phyloP scores from a whole-genome alignment of 2,888 invertebrate genomes.

The Tiphia femorata region DNA sequence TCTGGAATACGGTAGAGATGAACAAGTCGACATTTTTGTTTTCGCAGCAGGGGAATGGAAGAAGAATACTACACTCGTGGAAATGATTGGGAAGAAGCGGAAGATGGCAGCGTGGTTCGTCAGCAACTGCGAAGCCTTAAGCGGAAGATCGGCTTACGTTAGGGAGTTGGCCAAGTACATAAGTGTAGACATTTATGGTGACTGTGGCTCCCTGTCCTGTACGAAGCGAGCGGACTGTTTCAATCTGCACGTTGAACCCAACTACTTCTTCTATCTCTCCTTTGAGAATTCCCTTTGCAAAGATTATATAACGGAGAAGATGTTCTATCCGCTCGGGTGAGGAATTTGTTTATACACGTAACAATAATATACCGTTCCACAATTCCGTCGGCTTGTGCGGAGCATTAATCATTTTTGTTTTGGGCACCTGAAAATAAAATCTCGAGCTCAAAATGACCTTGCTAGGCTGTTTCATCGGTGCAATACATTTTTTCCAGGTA shows the following conservation, averaged over 20 bases:
- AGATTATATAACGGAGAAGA: slow-evolving; percentile 79
- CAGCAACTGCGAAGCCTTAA: slow-evolving; percentile 71
- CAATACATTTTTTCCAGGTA: slow-evolving; percentile 43
- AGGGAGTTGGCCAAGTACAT: slow-evolving; percentile 72
- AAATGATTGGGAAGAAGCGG: slow-evolving; percentile 54
- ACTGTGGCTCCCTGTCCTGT: slow-evolving; percentile 71
- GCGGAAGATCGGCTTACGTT: slow-evolving; percentile 68
- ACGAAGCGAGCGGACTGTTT: slow-evolving; percentile 61
- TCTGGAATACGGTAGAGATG: too few species aligned
- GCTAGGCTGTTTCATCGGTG: neutral
- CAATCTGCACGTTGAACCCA: slow-evolving; percentile 68
- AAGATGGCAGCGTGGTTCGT: slow-evolving; percentile 74
- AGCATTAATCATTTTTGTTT: too few species aligned
- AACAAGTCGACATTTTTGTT: too few species aligned
- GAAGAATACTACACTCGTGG: slow-evolving; percentile 9
- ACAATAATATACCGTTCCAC: too few species aligned
- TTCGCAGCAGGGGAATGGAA: neutral
- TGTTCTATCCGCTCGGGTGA: slow-evolving; percentile 72
- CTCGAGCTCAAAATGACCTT: slow-evolving; percentile 9
- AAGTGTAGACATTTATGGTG: slow-evolving; percentile 75
- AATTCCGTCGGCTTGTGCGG: too few species aligned
- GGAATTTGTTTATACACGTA: slow-evolving; percentile 3
- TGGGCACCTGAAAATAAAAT: too few species aligned
- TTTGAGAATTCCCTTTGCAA: slow-evolving; percentile 80
- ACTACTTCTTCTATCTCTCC: slow-evolving; percentile 80